Evolutionary conservation across 2,797 vertebrate species (phyloP), one percentile per base, ranked within the genome.

Genomic region (Pagetopsis macropterus): DNA sequence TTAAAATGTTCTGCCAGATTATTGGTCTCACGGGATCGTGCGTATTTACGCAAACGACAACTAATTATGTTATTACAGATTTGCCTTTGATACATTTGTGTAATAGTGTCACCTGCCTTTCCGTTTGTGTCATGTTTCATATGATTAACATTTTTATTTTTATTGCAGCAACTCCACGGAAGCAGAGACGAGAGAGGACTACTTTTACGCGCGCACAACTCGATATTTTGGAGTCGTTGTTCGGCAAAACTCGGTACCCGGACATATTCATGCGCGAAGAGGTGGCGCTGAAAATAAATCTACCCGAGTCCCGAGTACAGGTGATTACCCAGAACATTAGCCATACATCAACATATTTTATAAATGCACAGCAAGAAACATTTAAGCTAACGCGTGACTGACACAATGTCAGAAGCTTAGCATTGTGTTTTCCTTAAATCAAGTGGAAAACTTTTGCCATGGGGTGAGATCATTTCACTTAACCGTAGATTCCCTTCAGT

Each of bases 191-290:
- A 83, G 98, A 99, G 85, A 94, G 98, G 88, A 99, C 97, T 51
- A 99, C 98, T 68, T 99, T 99, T 87, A 98, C 98, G 74, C 95
- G 97, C 70, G 97, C 97, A 3, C 98, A 99, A 91, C 95, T 99
- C 44, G 98, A 99, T 4, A 93, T 99, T 80, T 90, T 99, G 92
- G 98, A 99, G 92, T 95, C 97, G 48, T 95, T 99, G 59, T 99
- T 99, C 75, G 97, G 94, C 87, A 99, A 99, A 94, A 99, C 98
- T 61, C 96, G 98, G 41, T 99, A 99, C 85, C 98, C 98, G 41
- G 98, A 99, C 84, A 99, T 99, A 93, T 99, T 99, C 93, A 99
- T 99, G 98, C 92, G 98, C 40, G 98, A 99, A 86, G 98, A 99
- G 82, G 98, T 99, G 89, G 98, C 97, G 1, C 93, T 99, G 87